Evolutionary conservation across 2,797 vertebrate species (phyloP).

Genomic region (Psittacula derbiana): DNA sequence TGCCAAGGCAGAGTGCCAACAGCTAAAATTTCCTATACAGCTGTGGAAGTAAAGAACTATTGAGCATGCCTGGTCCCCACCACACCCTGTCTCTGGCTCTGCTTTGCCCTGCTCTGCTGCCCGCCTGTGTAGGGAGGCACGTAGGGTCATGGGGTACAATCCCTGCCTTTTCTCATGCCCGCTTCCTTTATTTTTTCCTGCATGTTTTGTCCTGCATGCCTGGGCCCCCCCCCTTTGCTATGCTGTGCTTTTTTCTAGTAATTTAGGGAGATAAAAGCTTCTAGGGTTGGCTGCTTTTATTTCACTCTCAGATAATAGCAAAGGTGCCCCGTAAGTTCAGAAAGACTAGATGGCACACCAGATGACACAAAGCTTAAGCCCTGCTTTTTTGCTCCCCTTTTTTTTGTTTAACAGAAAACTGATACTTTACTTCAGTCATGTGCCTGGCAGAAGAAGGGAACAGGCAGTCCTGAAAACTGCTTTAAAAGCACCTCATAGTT

Average conservation of each 20-base stretch:
- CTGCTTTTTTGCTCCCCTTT: not conserved
- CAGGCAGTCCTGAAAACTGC: not conserved
- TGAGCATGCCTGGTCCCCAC: not conserved
- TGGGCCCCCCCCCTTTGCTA: not conserved
- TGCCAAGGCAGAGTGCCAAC: slow-evolving; percentile 27
- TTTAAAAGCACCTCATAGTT: not conserved
- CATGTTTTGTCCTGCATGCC: not conserved
- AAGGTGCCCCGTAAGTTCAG: not conserved
- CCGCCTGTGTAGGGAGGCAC: not conserved
- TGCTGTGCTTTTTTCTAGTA: not conserved
- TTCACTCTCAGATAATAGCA: not conserved
- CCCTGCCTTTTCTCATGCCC: not conserved
- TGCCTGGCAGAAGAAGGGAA: not conserved
- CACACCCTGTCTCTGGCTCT: not conserved
- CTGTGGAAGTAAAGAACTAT: slow-evolving; percentile 35
- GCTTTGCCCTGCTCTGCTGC: not conserved
- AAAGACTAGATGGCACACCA: not conserved
- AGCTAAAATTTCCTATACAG: slow-evolving; percentile 28
- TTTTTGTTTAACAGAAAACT: not conserved
- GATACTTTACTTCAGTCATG: not conserved
- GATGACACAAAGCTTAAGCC: not conserved
- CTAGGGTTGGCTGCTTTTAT: not conserved
- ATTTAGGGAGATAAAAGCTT: not conserved
- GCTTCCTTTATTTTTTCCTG: not conserved
- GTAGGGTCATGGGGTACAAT: fast-evolving